These are phyloP conservation scores for Aurelia aurita complex sp. Pacific DNA, from an alignment of 30 jellyfish, hydroid and myxozoan genomes.

Conservation along the genomic window DNA sequence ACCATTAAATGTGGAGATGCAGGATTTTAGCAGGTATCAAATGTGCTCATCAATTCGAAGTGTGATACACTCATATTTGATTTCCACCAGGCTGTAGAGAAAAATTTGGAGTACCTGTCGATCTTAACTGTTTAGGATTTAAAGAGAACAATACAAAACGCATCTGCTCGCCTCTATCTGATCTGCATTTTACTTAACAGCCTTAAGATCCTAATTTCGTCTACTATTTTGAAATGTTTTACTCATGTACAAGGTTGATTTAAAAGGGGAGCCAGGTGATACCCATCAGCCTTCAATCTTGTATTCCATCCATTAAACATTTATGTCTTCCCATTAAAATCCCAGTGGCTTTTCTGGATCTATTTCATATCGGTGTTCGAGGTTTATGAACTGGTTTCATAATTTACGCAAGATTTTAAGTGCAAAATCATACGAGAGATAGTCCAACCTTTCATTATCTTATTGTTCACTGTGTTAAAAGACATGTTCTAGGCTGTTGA, in stretches of 20 bases:
- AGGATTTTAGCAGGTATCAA: too few relatives aligned
- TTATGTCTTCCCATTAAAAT: constrained; percentile 33
- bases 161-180: constrained; percentile 19
- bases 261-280: constrained; percentile 46
- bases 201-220: constrained; percentile 1
- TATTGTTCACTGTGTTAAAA: constrained; percentile 7
- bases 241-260: background rate
- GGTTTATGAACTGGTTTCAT: constrained; percentile 21
- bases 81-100: too few relatives aligned
- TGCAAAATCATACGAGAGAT: background rate
- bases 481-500: constrained; percentile 9
- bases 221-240: background rate
- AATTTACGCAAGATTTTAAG: background rate
- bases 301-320: constrained; percentile 41
- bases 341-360: constrained; percentile 42
- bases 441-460: constrained; percentile 14
- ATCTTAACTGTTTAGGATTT: background rate
- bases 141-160: background rate
- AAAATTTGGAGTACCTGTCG: constrained; percentile 24
- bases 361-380: constrained; percentile 28
- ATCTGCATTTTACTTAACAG: background rate
- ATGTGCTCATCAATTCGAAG: too few relatives aligned
- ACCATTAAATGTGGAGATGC: too few relatives aligned
- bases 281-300: constrained; percentile 33
- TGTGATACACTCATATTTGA: too few relatives aligned